A percentile compares a stretch with the other conserved stretches of the same genome.
phyloP scores from a whole-genome alignment of 2,797 vertebrate species.

The Austrolebias charrua region DNA sequence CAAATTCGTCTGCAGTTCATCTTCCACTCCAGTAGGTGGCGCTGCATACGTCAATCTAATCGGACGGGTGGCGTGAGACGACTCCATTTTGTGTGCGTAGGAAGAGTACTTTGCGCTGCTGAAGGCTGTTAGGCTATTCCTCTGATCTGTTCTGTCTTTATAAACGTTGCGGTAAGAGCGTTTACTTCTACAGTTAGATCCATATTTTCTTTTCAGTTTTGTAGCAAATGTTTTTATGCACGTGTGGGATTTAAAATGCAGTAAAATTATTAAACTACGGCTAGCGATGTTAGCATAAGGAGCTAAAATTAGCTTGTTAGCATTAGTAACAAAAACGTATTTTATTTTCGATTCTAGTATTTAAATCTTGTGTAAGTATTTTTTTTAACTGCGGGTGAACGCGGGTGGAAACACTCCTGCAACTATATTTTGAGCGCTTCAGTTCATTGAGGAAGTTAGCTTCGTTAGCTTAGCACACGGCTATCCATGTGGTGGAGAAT shows the following conservation, averaged over 20 bases:
- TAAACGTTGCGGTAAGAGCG: slow-evolving; percentile 7
- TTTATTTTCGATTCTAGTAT: neutral
- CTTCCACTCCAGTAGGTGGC: neutral
- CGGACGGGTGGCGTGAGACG: no score
- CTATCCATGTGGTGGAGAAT: no score
- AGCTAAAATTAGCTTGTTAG: neutral
- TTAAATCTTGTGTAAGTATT: neutral
- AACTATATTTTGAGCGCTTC: neutral
- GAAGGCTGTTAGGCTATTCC: no score
- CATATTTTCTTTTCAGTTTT: no score
- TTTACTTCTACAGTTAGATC: neutral
- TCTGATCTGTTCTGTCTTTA: no score
- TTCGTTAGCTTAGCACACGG: no score
- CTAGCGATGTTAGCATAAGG: neutral
- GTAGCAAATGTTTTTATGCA: neutral
- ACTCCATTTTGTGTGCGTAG: no score
- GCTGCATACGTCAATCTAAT: no score
- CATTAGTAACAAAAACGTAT: neutral
- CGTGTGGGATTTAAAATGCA: neutral
- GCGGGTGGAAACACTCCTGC: neutral
- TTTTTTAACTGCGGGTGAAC: neutral
- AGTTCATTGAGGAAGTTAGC: no score
- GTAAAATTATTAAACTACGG: no score
- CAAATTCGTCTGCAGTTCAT: neutral
- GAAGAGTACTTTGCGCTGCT: no score